A percentile compares a stretch with the other conserved stretches of the same genome.
phyloP scores from a whole-genome alignment of 2,888 invertebrate species.

The Fragum fragum region DNA sequence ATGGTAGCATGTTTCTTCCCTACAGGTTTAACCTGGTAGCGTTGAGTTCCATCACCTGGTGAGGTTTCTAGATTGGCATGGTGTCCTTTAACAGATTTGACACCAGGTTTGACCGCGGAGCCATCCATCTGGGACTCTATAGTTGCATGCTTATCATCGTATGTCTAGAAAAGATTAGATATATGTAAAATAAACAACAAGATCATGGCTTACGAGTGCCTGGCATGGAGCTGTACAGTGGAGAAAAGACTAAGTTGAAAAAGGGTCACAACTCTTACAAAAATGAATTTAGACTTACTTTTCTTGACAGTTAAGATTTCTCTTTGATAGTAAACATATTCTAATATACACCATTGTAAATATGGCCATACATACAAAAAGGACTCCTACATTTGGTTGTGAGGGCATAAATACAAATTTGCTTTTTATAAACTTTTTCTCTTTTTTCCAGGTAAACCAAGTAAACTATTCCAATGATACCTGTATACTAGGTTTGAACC shows the following conservation, averaged over 20 bases:
- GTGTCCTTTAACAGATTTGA: constrained; percentile 58
- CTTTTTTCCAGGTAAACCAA: background rate
- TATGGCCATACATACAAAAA: too few species aligned
- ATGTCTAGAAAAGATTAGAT: constrained; percentile 46
- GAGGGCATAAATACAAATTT: background rate
- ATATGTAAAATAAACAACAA: too few species aligned
- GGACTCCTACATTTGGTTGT: too few species aligned
- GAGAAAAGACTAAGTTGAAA: too few species aligned
- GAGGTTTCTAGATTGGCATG: constrained; percentile 66
- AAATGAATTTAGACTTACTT: too few species aligned
- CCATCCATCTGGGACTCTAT: constrained; percentile 60
- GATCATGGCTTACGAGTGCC: too few species aligned
- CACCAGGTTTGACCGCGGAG: constrained; percentile 47
- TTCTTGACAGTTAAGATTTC: too few species aligned
- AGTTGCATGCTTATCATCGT: constrained; percentile 65
- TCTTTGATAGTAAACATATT: too few species aligned
- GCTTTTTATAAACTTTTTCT: background rate
- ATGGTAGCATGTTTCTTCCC: constrained; percentile 69
- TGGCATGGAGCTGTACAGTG: too few species aligned
- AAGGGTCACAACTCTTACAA: too few species aligned
- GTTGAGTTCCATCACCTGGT: constrained; percentile 14
- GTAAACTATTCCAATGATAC: constrained; percentile 18
- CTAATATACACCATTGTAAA: too few species aligned
- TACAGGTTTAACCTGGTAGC: constrained; percentile 54
- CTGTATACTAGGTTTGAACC: constrained; percentile 65